phyloP scores from a whole-genome alignment of 2,113 vertebrate species.

The Apus apus region DNA sequence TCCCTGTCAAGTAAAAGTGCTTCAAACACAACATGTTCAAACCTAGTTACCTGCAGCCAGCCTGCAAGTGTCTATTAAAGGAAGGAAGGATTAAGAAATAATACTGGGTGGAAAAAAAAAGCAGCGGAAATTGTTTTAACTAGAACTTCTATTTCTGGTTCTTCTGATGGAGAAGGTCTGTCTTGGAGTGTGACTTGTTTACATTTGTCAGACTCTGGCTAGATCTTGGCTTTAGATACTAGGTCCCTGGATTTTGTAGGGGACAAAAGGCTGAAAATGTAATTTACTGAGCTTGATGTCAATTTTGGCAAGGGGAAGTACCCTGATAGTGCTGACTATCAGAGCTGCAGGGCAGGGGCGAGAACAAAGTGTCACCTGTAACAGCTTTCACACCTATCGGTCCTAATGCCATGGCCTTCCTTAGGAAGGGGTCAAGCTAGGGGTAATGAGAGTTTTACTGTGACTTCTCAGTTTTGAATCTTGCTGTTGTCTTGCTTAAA shows the following conservation, averaged over 20 bases:
- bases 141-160: neutral
- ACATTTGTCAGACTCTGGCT: neutral
- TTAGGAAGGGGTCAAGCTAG: neutral
- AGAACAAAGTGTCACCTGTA: neutral
- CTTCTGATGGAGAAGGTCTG: neutral
- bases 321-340: neutral
- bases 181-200: neutral
- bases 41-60: neutral
- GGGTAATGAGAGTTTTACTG: neutral
- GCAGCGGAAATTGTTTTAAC: neutral
- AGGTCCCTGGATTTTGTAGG: neutral
- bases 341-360: neutral
- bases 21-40: neutral
- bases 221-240: neutral
- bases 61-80: neutral
- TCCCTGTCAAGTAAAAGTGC: neutral
- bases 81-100: neutral
- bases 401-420: neutral
- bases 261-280: neutral
- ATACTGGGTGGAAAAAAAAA: neutral
- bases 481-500: neutral
- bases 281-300: neutral
- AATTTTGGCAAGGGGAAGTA: neutral
- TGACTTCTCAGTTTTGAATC: neutral
- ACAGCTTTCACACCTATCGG: neutral